A percentile compares a stretch with the other conserved stretches of the same genome.
Evolutionary conservation across 2,797 vertebrate species (phyloP).

Genomic region (Podarcis siculus): DNA sequence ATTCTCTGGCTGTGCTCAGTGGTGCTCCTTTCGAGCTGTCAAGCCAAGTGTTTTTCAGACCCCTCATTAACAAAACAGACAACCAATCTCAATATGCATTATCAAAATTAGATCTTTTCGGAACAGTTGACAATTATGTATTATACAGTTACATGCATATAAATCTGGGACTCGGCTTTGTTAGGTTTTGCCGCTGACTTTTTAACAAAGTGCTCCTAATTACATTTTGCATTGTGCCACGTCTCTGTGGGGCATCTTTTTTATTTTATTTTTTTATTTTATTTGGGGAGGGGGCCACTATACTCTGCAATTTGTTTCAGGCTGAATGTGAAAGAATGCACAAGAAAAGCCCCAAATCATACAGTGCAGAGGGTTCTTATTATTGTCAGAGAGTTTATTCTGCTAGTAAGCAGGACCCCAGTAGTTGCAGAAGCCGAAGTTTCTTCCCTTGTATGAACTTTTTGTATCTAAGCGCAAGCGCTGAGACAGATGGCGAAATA

Average conservation of each 20-base stretch:
- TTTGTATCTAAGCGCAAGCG: neutral
- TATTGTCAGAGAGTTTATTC: constrained; percentile 64
- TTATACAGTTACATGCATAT: constrained; percentile 74
- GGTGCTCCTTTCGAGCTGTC: constrained; percentile 74
- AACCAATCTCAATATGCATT: constrained; percentile 76
- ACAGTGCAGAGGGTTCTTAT: constrained; percentile 67
- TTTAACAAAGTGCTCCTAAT: constrained; percentile 80
- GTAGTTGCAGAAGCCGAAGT: constrained; percentile 65
- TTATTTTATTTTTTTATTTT: constrained; percentile 6
- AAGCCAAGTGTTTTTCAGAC: constrained; percentile 77
- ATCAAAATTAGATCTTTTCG: constrained; percentile 81
- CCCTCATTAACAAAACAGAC: constrained; percentile 69
- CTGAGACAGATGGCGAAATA: constrained; percentile 57
- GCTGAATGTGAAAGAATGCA: constrained; percentile 73
- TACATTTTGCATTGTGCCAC: constrained; percentile 71
- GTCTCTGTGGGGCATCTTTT: constrained; percentile 70
- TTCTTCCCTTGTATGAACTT: constrained; percentile 69
- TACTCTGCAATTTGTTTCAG: constrained; percentile 76
- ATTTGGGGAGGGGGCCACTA: constrained; percentile 55
- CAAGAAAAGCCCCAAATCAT: constrained; percentile 63
- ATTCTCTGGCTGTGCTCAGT: constrained; percentile 69
- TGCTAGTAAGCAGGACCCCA: constrained; percentile 71
- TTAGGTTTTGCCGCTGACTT: constrained; percentile 75
- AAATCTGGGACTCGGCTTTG: constrained; percentile 73
- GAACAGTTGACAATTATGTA: constrained; percentile 78